A percentile compares a stretch with the other conserved stretches of the same genome.
Evolutionary conservation across 1,140 invertebrate species (phyloP).

Genomic region (Caenorhabditis elegans): DNA sequence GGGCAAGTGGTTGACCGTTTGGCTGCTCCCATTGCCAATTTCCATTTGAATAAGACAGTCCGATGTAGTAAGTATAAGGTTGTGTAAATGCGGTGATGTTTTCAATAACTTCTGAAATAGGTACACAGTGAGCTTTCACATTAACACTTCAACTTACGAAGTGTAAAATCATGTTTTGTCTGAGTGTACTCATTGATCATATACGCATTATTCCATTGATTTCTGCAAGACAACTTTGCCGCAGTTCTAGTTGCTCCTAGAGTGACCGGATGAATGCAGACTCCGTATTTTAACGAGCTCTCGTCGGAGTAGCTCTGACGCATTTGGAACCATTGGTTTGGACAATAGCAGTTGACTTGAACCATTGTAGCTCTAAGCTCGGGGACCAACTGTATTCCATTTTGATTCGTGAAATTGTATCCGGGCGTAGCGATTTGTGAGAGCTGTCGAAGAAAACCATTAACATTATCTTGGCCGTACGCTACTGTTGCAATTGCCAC

Average conservation of each 20-base stretch:
- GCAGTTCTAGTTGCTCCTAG: neutral
- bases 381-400: neutral
- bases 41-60: neutral
- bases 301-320: neutral
- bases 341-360: constrained; percentile 3
- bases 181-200: neutral
- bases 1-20: too few relatives aligned
- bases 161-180: neutral
- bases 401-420: neutral
- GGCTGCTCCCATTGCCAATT: constrained; percentile 15
- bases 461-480: neutral
- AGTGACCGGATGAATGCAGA: neutral
- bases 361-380: neutral
- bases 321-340: neutral
- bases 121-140: too few relatives aligned
- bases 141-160: neutral
- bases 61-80: neutral
- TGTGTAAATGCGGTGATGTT: neutral
- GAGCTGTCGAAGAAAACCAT: neutral
- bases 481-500: neutral
- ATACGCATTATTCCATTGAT: neutral
- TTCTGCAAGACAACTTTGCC: neutral
- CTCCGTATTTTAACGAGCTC: neutral
- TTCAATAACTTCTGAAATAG: neutral
- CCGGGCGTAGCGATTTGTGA: neutral